Base-by-base conservation (phyloP, 2,888 invertebrate species). In the Diarsia brunnea region DNA sequence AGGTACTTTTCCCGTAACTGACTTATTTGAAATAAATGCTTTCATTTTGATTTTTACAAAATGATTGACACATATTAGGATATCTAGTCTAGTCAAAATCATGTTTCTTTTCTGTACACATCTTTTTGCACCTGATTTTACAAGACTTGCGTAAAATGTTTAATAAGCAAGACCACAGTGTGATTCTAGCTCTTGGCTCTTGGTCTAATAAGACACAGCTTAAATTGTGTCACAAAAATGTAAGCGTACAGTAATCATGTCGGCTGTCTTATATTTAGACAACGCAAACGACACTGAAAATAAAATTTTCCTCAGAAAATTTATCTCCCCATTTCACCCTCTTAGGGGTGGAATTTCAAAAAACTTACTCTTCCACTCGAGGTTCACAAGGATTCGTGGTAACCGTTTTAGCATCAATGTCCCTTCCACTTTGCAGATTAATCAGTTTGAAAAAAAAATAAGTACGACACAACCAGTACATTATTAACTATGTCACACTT, bases 71-170 rank as follows among this genome's bases (percentile, higher is more conserved):
- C 27, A 27, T 12, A 19, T 58, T 58, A 14, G 10, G 16, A 38
- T 27, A 16, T n/a, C 0, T 31, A n/a, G 19, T 27, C 4, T 16
- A 27, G 19, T 8, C 21, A 21, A 19, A 27, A 27, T 27, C n/a
- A 47, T 38, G 19, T 10, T 19, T 14, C 12, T 5, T n/a, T 24
- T 2, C 8, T 53, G 74, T 67, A 38, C 67, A 74, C 49, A 81
- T 74, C 27, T 74, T 74, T 80, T 74, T 78, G 63, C 67, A 67
- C 0, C 43, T 55, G 14, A 55, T 38, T 64, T 55, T 53, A 19
- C 12, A n/a, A 24, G 31, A 60, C 14, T 61, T 31, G 16, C 1
- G 4, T 51, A 21, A 14, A n/a, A 27, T 27, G 1, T 19, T 19
- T 19, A 51, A 51, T 19, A 51, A 51, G 43, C 45, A 55, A 55